phyloP scores from a whole-genome alignment of 2,797 vertebrate genomes.

The Threskiornis aethiopicus region DNA sequence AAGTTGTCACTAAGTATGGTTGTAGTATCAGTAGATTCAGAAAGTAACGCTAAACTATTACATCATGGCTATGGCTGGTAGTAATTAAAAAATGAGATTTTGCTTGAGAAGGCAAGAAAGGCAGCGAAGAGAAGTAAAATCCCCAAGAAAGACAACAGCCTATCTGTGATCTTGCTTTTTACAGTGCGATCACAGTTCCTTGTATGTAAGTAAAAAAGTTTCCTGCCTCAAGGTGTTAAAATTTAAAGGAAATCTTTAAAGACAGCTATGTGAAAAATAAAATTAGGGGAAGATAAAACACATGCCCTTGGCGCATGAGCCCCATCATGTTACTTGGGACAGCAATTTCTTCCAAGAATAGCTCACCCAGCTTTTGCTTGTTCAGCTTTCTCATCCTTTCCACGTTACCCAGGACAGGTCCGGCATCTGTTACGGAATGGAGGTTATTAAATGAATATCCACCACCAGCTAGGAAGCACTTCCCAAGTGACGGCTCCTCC shows the following conservation, averaged over 20 bases:
- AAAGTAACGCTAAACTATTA: neutral
- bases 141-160: neutral
- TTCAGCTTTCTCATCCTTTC: neutral
- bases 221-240: neutral
- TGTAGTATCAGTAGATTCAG: neutral
- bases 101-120: neutral
- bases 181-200: neutral
- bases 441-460: neutral
- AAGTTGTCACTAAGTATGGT: neutral
- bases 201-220: neutral
- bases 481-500: neutral
- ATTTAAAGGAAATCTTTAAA: neutral
- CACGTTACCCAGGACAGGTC: neutral
- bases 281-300: neutral
- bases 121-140: neutral
- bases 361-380: neutral
- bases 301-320: neutral
- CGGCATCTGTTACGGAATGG: neutral
- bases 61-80: neutral
- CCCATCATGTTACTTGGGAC: neutral
- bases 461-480: neutral
- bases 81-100: neutral
- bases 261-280: neutral
- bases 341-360: neutral
- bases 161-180: neutral